Conservation (phyloP, 2,888 invertebrate genomes). For the Parapristionchus giblindavisi region DNA sequence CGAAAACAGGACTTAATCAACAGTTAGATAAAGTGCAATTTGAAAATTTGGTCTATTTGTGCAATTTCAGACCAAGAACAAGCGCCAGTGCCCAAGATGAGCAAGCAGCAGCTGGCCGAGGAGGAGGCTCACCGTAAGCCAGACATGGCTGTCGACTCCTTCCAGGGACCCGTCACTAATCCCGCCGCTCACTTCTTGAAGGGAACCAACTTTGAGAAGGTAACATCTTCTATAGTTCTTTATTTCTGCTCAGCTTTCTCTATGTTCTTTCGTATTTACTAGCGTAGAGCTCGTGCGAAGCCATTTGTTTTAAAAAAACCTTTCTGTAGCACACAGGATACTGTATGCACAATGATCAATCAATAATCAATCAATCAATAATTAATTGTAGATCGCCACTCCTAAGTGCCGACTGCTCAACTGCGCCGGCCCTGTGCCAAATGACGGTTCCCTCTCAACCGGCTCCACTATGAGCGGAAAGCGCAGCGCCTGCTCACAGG, state of each 20-base stretch:
- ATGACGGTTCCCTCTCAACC: conserved; percentile 29
- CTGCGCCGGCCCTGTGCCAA: conserved; percentile 37
- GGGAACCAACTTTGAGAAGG: conserved; percentile 37
- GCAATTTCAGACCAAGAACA: not conserved
- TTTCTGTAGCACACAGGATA: not conserved
- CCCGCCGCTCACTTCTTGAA: conserved; percentile 30
- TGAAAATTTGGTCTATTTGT: not conserved
- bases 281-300: too few species aligned
- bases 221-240: not conserved
- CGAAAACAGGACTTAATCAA: too few species aligned
- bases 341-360: not conserved
- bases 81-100: not conserved
- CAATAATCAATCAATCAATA: not conserved
- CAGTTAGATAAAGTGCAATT: not conserved
- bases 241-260: too few species aligned
- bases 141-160: not conserved
- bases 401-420: conserved; percentile 37
- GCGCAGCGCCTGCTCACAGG: conserved; percentile 36
- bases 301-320: not conserved
- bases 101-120: not conserved
- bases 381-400: conserved; percentile 2
- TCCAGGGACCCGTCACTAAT: conserved; percentile 34
- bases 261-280: too few species aligned
- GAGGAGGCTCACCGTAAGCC: conserved; percentile 2
- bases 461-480: not conserved